Evolutionary conservation across 2,113 vertebrate species (phyloP).

Genomic region (Clarias magur): DNA sequence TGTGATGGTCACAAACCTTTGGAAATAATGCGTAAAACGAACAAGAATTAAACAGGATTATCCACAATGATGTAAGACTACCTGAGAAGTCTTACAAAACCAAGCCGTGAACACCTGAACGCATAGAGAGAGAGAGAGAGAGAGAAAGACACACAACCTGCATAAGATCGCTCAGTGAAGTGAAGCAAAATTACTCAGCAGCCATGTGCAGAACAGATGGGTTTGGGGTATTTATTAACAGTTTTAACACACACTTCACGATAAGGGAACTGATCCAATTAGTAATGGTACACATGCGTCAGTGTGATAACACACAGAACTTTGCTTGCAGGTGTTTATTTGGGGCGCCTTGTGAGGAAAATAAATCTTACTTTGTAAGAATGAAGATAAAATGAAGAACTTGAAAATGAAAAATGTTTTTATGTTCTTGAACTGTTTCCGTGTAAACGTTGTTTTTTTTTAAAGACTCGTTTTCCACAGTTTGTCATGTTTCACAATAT

Average conservation of each 20-base stretch:
- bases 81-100: neutral
- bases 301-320: neutral
- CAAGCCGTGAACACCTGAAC: neutral
- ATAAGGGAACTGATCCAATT: neutral
- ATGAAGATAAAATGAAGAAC: neutral
- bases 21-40: neutral
- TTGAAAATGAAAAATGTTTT: neutral
- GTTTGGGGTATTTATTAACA: neutral
- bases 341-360: neutral
- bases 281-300: neutral
- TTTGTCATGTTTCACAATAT: no score
- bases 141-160: neutral
- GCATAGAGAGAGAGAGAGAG: neutral
- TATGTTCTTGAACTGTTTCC: neutral
- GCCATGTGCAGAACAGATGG: conserved; percentile 21
- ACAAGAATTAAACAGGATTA: neutral
- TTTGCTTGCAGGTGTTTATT: neutral
- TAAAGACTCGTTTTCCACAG: no score
- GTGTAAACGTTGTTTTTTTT: no score
- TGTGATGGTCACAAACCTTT: neutral
- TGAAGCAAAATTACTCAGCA: neutral
- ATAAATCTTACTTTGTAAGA: neutral
- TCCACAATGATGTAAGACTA: neutral
- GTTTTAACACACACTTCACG: neutral
- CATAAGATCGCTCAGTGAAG: neutral